Conservation (phyloP, 1,140 invertebrate species). For the Phocides pigmalion region DNA sequence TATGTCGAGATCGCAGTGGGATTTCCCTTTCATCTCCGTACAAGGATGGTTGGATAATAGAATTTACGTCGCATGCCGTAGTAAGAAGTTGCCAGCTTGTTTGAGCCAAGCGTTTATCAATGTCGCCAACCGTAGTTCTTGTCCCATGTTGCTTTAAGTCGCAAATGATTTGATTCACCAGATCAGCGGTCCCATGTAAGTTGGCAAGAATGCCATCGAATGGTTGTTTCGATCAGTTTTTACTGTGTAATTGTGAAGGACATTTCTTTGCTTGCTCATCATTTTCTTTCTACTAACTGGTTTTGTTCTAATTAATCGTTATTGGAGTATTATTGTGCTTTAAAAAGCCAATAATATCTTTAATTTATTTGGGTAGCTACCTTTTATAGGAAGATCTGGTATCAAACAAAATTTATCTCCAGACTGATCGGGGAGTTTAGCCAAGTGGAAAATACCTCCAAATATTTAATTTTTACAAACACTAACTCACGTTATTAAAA, state of each 20-base stretch:
- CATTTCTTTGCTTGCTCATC: constrained; percentile 39
- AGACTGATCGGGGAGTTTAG: too few species aligned
- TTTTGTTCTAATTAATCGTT: constrained; percentile 7
- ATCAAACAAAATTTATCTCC: too few species aligned
- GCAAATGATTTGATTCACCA: background rate
- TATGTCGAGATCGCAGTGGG: constrained; percentile 38
- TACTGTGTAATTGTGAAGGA: constrained; percentile 44
- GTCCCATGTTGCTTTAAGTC: constrained; percentile 8
- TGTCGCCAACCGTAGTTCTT: constrained; percentile 17
- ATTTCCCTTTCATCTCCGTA: constrained; percentile 63
- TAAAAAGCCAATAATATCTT: too few species aligned
- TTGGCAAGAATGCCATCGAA: constrained; percentile 43
- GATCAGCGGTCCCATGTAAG: constrained; percentile 9
- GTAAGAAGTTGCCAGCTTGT: constrained; percentile 47
- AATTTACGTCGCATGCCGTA: constrained; percentile 68
- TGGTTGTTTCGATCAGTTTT: constrained; percentile 51
- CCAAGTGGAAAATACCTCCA: too few species aligned
- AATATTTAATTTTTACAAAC: too few species aligned
- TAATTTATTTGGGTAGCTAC: too few species aligned
- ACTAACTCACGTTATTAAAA: too few species aligned
- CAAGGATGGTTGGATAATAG: constrained; percentile 50
- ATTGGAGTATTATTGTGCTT: background rate
- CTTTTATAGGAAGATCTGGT: too few species aligned
- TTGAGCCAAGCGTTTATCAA: constrained; percentile 16
- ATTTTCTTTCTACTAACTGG: background rate